Conservation (phyloP, 2,797 vertebrate genomes). For the Lithobates pipiens region DNA sequence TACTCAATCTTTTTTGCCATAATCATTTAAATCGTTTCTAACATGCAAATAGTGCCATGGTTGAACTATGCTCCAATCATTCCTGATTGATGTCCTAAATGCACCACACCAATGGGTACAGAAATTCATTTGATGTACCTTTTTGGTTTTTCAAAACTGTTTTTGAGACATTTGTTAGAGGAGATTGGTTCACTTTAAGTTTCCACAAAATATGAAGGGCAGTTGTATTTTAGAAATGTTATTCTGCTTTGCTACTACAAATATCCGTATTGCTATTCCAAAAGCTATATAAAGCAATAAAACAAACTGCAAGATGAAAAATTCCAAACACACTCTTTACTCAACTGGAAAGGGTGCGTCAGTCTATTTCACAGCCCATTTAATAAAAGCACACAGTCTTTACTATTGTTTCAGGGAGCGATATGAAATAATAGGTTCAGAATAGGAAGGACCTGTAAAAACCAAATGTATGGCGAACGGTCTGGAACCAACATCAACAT, state of each 20-base stretch:
- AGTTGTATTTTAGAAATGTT: not conserved
- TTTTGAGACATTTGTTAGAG: too few relatives aligned
- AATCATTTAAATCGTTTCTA: too few relatives aligned
- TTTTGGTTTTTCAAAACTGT: too few relatives aligned
- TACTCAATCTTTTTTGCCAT: too few relatives aligned
- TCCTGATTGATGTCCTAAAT: too few relatives aligned
- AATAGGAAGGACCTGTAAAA: not conserved
- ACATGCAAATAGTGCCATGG: too few relatives aligned
- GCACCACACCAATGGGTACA: too few relatives aligned
- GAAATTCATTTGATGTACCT: too few relatives aligned
- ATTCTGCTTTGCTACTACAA: not conserved
- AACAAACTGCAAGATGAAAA: not conserved
- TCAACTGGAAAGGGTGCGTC: conserved; percentile 15
- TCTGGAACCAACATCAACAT: conserved; percentile 10
- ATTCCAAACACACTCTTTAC: not conserved
- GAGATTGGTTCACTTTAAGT: too few relatives aligned
- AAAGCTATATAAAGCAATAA: conserved; percentile 5
- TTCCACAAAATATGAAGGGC: too few relatives aligned
- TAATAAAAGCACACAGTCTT: conserved; percentile 27
- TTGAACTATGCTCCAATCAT: too few relatives aligned
- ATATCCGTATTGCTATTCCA: not conserved
- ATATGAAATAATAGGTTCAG: conserved; percentile 34
- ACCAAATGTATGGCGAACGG: conserved; percentile 23
- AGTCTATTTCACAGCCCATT: conserved; percentile 27
- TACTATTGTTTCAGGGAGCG: conserved; percentile 15